These are phyloP conservation scores for Solen grandis DNA, from an alignment of 1,140 invertebrate species.

Conservation along the genomic window DNA sequence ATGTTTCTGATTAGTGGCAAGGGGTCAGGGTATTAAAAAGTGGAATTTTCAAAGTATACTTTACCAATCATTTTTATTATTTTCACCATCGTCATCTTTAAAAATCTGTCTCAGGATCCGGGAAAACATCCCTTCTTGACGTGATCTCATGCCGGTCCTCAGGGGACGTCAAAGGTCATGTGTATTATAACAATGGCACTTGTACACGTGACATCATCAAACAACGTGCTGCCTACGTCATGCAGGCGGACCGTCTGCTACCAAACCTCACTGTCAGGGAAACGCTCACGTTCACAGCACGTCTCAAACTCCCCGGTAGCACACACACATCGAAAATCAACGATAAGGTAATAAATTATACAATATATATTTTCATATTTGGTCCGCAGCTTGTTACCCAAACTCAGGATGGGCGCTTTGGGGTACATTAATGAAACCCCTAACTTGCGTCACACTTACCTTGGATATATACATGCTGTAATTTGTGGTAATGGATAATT, in stretches of 20 bases:
- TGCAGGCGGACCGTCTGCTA: conserved; percentile 65
- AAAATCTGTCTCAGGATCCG: conserved; percentile 62
- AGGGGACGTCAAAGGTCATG: conserved; percentile 55
- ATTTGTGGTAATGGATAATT: no score
- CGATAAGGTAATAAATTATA: conserved; percentile 55
- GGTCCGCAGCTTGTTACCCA: no score
- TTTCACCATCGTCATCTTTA: background rate
- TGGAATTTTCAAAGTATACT: background rate
- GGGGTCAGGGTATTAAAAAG: no score
- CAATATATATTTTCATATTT: no score
- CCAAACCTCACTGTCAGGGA: conserved; percentile 66
- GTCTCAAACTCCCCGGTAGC: conserved; percentile 59
- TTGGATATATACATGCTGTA: no score
- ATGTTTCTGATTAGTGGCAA: no score
- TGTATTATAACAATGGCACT: conserved; percentile 45
- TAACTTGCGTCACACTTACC: no score
- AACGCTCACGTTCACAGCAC: conserved; percentile 63
- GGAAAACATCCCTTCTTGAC: conserved; percentile 67
- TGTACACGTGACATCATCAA: conserved; percentile 52
- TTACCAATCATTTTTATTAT: background rate
- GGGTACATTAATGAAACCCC: no score
- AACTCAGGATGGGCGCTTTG: no score
- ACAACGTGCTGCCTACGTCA: conserved; percentile 61
- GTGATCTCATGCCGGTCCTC: conserved; percentile 57
- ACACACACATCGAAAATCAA: conserved; percentile 5